phyloP scores from a whole-genome alignment of 2,797 vertebrate species.

The Melanotaenia trifasciata region DNA sequence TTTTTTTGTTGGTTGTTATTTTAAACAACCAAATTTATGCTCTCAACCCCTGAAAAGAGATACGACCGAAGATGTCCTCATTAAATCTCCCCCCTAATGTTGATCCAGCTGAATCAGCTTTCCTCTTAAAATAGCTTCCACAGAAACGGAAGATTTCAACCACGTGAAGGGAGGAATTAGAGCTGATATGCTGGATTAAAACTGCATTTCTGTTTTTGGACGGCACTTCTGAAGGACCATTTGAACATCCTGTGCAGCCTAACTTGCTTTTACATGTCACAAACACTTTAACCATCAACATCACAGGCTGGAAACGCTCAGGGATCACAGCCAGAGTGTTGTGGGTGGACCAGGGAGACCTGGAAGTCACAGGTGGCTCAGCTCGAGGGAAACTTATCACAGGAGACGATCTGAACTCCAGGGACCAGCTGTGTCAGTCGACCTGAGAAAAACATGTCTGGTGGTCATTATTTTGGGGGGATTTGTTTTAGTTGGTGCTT shows the following conservation, averaged over 20 bases:
- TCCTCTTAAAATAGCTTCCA: neutral
- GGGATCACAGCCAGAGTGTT: constrained; percentile 16
- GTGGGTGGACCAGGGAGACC: constrained; percentile 33
- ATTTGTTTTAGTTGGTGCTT: neutral
- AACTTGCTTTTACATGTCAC: neutral
- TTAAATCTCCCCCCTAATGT: neutral
- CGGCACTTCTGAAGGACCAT: neutral
- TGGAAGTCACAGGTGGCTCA: constrained; percentile 59
- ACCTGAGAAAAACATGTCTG: constrained; percentile 81
- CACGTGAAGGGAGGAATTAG: neutral
- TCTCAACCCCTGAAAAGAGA: neutral
- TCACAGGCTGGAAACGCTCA: constrained; percentile 55
- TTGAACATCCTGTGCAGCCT: constrained; percentile 1
- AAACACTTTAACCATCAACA: constrained; percentile 30
- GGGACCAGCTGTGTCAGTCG: constrained; percentile 56
- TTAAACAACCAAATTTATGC: neutral
- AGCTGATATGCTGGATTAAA: neutral
- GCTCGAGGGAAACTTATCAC: constrained; percentile 52
- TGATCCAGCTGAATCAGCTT: neutral
- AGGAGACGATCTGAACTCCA: constrained; percentile 57
- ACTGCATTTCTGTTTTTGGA: neutral
- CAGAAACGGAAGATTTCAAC: neutral
- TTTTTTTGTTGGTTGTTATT: neutral
- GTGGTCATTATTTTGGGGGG: constrained; percentile 31
- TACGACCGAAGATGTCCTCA: neutral